Conservation (phyloP, 2,113 vertebrate species). For the Gorsachius goisagi region DNA sequence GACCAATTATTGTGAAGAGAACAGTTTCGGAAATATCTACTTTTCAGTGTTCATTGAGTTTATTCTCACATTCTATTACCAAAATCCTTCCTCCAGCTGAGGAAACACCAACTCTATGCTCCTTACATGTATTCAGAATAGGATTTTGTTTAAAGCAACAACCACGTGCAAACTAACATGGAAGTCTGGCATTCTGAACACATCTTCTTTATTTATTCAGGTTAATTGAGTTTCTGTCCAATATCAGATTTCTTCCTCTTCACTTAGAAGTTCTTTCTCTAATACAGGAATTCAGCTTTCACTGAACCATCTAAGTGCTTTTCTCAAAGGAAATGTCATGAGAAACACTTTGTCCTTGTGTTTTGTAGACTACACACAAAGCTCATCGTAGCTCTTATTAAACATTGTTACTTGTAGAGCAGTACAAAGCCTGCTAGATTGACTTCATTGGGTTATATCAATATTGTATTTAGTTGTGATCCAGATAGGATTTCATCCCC, state of each 20-base stretch:
- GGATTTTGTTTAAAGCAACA: background rate
- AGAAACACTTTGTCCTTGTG: background rate
- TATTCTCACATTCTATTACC: background rate
- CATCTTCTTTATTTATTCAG: background rate
- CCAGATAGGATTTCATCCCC: background rate
- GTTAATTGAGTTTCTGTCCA: background rate
- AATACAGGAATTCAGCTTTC: background rate
- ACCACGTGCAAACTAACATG: background rate
- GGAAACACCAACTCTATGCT: background rate
- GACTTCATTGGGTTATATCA: background rate
- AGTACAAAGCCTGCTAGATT: background rate
- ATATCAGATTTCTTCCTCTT: background rate
- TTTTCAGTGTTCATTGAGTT: background rate
- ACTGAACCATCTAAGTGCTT: background rate
- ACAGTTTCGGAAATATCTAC: background rate
- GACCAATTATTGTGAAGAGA: background rate
- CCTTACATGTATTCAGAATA: background rate
- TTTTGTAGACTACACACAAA: background rate
- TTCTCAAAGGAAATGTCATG: background rate
- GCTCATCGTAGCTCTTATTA: background rate
- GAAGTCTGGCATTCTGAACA: background rate
- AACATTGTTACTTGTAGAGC: background rate
- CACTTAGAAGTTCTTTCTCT: background rate
- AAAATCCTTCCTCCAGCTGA: background rate
- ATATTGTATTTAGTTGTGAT: background rate